Base-by-base conservation (phyloP, 2,113 vertebrate genomes). In the Entelurus aequoreus region DNA sequence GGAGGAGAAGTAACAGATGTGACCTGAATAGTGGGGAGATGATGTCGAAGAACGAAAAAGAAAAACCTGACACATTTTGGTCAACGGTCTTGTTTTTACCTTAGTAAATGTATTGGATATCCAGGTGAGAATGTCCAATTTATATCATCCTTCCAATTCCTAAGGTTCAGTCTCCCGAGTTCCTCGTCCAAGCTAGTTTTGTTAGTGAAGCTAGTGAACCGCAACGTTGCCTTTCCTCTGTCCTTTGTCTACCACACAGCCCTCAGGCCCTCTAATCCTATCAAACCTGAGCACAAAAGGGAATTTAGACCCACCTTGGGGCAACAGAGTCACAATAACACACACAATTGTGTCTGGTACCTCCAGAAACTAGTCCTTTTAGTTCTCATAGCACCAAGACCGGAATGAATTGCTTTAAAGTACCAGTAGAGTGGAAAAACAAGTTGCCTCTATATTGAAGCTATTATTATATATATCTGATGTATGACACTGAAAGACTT, bases 1-100 rank as follows among this genome's bases (percentile, higher is more conserved):
- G 77, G 82, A 59, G 63, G 65, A 71, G 66, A 76, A 71, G 68
- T 69, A 77, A 79, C 87, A 88, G 85, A 86, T 88, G 86, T 88
- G 78, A 62, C 58, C 72, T 52, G 72, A 79, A 78, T 81, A 64
- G 52, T 57, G 37, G n/a, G 35, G 6, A 14, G 42, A 54, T 59
- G 13, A 62, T 68, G 55, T 48, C 19, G 44, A 0, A 14, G 12
- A 74, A 46, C 2, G 38, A 12, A 21, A 4, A 35, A 13, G n/a
- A 10, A 53, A 54, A 47, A 48, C 5, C 6, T 1, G 62, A 11
- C 6, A 38, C 53, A 36, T 60, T 46, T 55, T 11, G 16, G 47
- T 60, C 44, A 54, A 37, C 11, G 5, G 2, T 5, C n/a, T 11
- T 37, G 37, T 13, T 21, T 9, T 10, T 46, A 44, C 15, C n/a